These are phyloP conservation scores for Notolabrus celidotus DNA, from an alignment of 2,797 vertebrate species.

Conservation along the genomic window DNA sequence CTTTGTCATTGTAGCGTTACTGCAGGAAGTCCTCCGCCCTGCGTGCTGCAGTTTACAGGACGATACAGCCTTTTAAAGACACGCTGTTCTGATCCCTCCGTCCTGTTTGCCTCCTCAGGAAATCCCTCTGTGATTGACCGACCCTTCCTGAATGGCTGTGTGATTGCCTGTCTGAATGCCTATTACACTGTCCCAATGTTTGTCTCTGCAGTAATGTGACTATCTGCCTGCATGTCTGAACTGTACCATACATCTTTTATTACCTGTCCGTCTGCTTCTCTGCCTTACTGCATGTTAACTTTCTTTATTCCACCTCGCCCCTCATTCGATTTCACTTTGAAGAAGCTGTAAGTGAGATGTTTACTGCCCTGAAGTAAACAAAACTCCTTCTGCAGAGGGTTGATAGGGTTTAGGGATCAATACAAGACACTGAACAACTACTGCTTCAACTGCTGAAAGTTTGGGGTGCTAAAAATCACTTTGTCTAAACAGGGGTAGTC, in stretches of 20 bases:
- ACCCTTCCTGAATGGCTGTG: constrained; percentile 33
- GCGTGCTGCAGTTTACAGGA: neutral
- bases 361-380: constrained; percentile 1
- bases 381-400: constrained; percentile 29
- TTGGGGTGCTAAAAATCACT: constrained; percentile 12
- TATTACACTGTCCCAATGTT: neutral
- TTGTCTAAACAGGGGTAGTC: constrained; percentile 9
- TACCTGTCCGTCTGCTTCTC: neutral
- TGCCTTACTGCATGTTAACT: constrained; percentile 4
- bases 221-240: neutral
- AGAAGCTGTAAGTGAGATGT: constrained; percentile 19
- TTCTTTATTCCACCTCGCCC: neutral
- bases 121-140: constrained; percentile 58
- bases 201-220: constrained; percentile 9
- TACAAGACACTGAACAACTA: constrained; percentile 45
- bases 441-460: constrained; percentile 33
- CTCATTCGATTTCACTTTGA: constrained; percentile 21
- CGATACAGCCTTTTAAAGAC: constrained; percentile 26
- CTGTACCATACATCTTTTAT: neutral
- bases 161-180: constrained; percentile 23
- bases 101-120: constrained; percentile 51
- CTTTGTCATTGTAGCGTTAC: constrained; percentile 14
- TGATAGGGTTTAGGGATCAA: constrained; percentile 52
- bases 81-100: constrained; percentile 2
- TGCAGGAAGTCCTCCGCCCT: constrained; percentile 64